Evolutionary conservation across 2,113 vertebrate genomes (phyloP), one percentile per base, ranked within the genome.

Genomic region (Brachyistius frenatus): DNA sequence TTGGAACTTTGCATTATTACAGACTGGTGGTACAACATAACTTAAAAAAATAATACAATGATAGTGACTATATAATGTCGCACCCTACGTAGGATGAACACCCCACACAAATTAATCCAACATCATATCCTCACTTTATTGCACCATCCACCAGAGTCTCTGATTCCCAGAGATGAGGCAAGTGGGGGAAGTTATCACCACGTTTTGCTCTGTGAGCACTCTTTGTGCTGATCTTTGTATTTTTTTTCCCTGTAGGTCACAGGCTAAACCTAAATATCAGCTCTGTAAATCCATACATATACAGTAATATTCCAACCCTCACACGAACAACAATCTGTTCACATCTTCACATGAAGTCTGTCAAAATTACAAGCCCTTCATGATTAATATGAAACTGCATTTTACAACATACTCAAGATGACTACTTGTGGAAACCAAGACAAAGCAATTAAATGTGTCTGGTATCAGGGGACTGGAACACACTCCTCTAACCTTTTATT

Each of bases 391-490:
- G 74, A 37, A 76, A 72, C 70, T 77, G 41, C 80, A 81, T 90
- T 87, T 87, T 83, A 86, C 67, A 76, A 79, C 76, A 78, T 54
- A 80, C 72, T 87, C 83, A 81, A 80, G 69, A 78, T 85, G 90
- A 89, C 76, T 89, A 84, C 90, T 73, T 83, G 75, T 65, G 68
- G 76, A 74, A 52, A 73, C 80, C 68, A 84, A 89, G 89, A 88
- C 89, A 80, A 82, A 86, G 89, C 89, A 92, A 91, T 92, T 93
- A 92, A 90, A 89, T 68, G 84, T 88, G 88, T 85, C 88, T 90
- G 73, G 77, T 91, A 87, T 89, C 89, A 50, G 58, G 91, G 87
- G 88, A 90, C 81, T 78, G 74, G 86, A 85, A 90, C 90, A 86
- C 83, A 81, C 72, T 83, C 86, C 81, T 86, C 87, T 90, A 90